Percentiles rank a stretch among this genome's conserved stretches.
Evolutionary conservation across 2,888 invertebrate genomes (phyloP).

Genomic region (Eupithecia vulgata): DNA sequence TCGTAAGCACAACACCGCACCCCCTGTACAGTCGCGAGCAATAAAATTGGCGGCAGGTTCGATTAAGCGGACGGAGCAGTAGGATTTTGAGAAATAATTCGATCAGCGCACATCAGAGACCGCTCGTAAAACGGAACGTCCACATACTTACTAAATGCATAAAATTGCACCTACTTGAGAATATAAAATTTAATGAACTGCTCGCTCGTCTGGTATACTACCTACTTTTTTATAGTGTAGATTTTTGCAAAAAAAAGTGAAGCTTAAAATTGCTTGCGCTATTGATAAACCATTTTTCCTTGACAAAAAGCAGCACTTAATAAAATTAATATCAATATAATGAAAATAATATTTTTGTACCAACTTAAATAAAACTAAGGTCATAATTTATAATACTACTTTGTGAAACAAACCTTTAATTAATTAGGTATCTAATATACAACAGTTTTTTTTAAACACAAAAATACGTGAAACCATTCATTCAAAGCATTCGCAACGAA

Average conservation of each 20-base stretch:
- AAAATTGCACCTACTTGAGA: conserved; percentile 13
- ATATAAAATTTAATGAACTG: conserved; percentile 9
- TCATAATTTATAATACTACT: neutral
- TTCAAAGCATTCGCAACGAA: conserved; percentile 50
- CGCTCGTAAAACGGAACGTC: conserved; percentile 28
- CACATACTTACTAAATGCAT: conserved; percentile 17
- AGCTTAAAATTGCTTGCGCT: neutral
- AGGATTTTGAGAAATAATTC: conserved; percentile 31
- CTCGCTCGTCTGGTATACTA: neutral
- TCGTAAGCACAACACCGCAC: conserved; percentile 13
- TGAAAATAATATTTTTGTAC: neutral
- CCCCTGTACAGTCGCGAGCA: conserved; percentile 22
- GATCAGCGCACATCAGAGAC: conserved; percentile 27
- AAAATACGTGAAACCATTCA: conserved; percentile 33
- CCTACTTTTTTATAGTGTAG: too few species aligned
- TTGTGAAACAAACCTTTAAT: neutral
- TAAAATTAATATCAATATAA: neutral
- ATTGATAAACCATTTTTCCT: neutral
- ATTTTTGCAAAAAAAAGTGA: too few species aligned
- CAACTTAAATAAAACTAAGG: neutral
- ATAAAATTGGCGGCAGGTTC: conserved; percentile 30
- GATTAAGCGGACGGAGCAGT: conserved; percentile 13
- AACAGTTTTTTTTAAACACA: neutral
- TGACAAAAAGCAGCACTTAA: neutral
- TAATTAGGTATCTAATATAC: neutral